Conservation (phyloP, 2,113 vertebrate genomes). For the Ptyas mucosa region DNA sequence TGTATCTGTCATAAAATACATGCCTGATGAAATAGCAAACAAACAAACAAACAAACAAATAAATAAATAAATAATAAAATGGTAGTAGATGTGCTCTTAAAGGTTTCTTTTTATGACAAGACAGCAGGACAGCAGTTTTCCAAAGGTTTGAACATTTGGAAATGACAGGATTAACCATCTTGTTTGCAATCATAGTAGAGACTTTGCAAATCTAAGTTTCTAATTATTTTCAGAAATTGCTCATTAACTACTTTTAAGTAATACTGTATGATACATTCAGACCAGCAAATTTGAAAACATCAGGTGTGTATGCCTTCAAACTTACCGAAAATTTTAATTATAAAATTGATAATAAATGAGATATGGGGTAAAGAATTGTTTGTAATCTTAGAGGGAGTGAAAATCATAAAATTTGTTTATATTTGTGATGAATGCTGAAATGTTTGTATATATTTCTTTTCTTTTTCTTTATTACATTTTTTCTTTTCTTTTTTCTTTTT, state of each 20-base stretch:
- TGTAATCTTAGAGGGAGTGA: background rate
- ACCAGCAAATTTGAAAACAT: background rate
- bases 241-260: background rate
- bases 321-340: background rate
- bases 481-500: background rate
- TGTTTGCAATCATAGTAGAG: background rate
- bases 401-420: background rate
- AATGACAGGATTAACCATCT: background rate
- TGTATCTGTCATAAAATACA: too few species aligned
- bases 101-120: background rate
- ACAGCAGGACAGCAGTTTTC: background rate
- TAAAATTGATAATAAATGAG: background rate
- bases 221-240: background rate
- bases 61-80: background rate
- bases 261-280: background rate
- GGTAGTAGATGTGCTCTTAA: background rate
- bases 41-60: too few species aligned
- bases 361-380: background rate
- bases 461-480: background rate
- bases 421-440: background rate
- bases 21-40: too few species aligned
- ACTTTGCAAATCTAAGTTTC: background rate
- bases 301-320: background rate
- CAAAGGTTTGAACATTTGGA: background rate
- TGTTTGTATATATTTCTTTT: background rate